Evolutionary conservation across 2,797 vertebrate genomes (phyloP).

Genomic region (Karalla daura): DNA sequence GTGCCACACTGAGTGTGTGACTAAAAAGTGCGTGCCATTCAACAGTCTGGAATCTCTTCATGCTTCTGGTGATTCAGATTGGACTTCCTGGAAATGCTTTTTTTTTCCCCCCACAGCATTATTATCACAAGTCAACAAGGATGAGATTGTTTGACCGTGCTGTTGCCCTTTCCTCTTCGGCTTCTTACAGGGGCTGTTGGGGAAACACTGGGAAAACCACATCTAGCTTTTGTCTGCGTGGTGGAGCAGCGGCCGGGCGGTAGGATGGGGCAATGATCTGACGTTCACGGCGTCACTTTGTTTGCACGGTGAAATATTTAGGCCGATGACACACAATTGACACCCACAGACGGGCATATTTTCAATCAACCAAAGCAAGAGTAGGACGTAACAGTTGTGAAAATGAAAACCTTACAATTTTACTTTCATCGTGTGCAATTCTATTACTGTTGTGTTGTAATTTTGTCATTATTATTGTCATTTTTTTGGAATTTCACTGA

Average conservation of each 20-base stretch:
- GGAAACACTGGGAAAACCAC: background rate
- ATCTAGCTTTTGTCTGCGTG: background rate
- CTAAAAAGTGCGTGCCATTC: conserved; percentile 21
- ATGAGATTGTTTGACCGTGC: background rate
- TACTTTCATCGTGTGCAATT: too few species aligned
- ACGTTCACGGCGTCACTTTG: background rate
- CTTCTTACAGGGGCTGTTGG: conserved; percentile 1
- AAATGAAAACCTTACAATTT: too few species aligned
- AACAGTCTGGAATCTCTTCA: conserved; percentile 24
- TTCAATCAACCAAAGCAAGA: too few species aligned
- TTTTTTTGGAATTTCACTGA: background rate
- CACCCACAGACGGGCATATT: too few species aligned
- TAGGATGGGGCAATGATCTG: background rate
- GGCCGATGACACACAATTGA: too few species aligned
- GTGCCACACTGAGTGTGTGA: background rate
- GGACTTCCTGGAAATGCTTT: conserved; percentile 26
- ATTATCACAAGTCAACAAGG: background rate
- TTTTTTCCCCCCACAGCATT: background rate
- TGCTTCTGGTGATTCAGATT: conserved; percentile 24
- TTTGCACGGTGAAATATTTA: background rate
- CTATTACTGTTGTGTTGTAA: too few species aligned
- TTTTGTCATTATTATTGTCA: too few species aligned
- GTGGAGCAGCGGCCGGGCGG: too few species aligned
- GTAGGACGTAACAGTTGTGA: too few species aligned
- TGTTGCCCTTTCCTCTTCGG: background rate